Evolutionary conservation across 2,888 invertebrate genomes (phyloP).

Genomic region (Parelbella ahira): DNA sequence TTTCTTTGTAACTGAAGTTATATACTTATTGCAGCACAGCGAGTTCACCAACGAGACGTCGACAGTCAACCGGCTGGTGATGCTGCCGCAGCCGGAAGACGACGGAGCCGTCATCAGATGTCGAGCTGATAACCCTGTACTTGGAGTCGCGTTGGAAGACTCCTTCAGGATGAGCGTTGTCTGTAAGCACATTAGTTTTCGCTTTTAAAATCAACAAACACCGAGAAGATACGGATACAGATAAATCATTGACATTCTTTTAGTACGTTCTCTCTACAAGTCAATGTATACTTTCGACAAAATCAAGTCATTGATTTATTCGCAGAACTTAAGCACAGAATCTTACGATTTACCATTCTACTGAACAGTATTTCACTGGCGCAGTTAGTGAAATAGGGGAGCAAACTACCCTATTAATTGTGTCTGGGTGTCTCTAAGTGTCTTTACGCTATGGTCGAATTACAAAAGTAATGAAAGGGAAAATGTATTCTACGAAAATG

Average conservation of each 20-base stretch:
- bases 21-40: conserved; percentile 71
- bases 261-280: too few relatives aligned
- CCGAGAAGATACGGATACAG: too few relatives aligned
- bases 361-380: conserved; percentile 17
- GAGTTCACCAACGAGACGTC: conserved; percentile 85
- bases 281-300: too few relatives aligned
- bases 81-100: conserved; percentile 91
- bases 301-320: conserved; percentile 13
- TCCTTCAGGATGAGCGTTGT: conserved; percentile 91
- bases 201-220: too few relatives aligned
- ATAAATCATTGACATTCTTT: too few relatives aligned
- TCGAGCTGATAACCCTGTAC: conserved; percentile 90
- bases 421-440: conserved; percentile 9
- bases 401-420: conserved; percentile 13
- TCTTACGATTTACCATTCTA: conserved; percentile 9
- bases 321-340: conserved; percentile 6
- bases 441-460: too few relatives aligned
- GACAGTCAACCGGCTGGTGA: conserved; percentile 86
- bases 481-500: too few relatives aligned
- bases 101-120: conserved; percentile 90
- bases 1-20: neutral
- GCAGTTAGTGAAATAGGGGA: conserved; percentile 18
- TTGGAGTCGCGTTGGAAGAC: conserved; percentile 88
- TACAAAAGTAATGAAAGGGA: too few relatives aligned
- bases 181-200: conserved; percentile 83